A percentile compares a stretch with the other conserved stretches of the same genome.
These are phyloP conservation scores for Ceratosolen solmsi DNA, from an alignment of 1,140 invertebrate genomes.

Conservation along the genomic window DNA sequence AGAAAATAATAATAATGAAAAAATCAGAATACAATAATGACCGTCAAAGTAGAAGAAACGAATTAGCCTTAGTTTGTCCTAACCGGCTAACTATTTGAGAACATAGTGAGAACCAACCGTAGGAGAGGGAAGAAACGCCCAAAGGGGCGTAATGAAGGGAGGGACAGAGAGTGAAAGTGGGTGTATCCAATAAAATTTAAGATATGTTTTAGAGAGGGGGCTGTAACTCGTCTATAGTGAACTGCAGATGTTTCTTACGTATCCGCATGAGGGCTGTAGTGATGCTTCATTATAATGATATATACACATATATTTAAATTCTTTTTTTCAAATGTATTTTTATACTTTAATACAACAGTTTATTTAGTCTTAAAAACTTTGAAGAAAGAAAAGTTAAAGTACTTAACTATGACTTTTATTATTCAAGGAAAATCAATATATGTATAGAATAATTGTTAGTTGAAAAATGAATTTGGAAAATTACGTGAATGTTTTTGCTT, in stretches of 20 bases:
- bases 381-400: no score
- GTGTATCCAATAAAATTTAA: slow-evolving; percentile 36
- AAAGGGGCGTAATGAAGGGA: slow-evolving; percentile 36
- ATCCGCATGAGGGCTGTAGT: neutral
- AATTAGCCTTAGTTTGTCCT: slow-evolving; percentile 63
- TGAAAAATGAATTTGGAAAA: no score
- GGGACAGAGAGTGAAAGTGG: slow-evolving; percentile 50
- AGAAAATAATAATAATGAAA: neutral
- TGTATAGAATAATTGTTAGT: no score
- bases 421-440: no score
- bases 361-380: neutral
- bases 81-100: slow-evolving; percentile 34
- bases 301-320: neutral
- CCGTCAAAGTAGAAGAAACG: slow-evolving; percentile 68
- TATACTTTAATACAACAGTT: no score
- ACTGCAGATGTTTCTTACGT: neutral
- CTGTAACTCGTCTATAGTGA: neutral
- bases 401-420: no score
- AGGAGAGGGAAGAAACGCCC: slow-evolving; percentile 47
- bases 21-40: no score
- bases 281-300: neutral
- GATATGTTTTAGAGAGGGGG: neutral
- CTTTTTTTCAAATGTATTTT: neutral
- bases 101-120: neutral
- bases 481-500: no score